phyloP scores from a whole-genome alignment of 35 echinoderm and acorn worm genomes.

The Ophioderma brevispina region DNA sequence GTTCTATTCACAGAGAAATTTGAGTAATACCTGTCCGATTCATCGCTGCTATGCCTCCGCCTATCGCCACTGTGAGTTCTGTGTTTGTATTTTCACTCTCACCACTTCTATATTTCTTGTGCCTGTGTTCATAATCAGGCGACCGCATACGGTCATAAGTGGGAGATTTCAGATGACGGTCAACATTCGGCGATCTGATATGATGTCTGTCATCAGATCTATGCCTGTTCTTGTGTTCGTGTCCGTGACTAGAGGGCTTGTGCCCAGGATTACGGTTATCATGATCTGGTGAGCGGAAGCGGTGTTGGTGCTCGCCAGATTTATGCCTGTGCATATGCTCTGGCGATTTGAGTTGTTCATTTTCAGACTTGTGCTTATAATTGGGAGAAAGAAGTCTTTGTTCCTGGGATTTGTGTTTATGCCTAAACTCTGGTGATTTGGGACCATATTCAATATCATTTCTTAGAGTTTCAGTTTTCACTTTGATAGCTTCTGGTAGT shows the following conservation, averaged over 20 bases:
- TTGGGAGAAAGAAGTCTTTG: not conserved
- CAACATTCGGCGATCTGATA: not conserved
- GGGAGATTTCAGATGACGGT: not conserved
- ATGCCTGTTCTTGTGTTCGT: not conserved
- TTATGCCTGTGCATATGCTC: not conserved
- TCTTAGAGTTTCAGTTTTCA: not conserved
- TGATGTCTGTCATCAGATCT: not conserved
- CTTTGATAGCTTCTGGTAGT: not conserved
- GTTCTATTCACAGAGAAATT: not conserved
- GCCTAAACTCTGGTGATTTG: not conserved
- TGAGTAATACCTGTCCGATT: not conserved
- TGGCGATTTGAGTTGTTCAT: not conserved
- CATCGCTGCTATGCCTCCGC: conserved; percentile 22
- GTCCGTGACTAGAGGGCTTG: not conserved
- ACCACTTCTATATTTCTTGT: not conserved
- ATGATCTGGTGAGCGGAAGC: not conserved
- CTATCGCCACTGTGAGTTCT: not conserved
- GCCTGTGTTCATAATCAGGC: not conserved
- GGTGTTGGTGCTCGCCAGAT: not conserved
- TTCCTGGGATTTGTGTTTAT: not conserved
- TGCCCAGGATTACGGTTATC: not conserved
- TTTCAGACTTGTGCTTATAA: not conserved
- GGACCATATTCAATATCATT: not conserved
- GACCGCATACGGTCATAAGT: not conserved
- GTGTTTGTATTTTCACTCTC: conserved; percentile 8